phyloP scores from a whole-genome alignment of 1,140 invertebrate genomes.

The Pinna nobilis region DNA sequence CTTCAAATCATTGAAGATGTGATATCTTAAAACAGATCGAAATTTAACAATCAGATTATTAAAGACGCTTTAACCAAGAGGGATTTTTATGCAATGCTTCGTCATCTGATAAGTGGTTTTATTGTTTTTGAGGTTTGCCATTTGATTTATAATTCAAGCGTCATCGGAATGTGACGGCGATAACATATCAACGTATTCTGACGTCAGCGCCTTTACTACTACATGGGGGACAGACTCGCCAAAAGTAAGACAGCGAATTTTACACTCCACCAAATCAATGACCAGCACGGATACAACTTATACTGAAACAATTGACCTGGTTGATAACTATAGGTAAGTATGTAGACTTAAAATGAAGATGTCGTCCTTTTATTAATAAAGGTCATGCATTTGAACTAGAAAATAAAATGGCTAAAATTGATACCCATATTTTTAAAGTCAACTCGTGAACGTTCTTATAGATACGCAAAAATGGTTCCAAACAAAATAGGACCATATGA shows the following conservation, averaged over 20 bases:
- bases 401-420: too few relatives aligned
- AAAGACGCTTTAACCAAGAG: neutral
- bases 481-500: too few relatives aligned
- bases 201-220: conserved; percentile 44
- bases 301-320: conserved; percentile 17
- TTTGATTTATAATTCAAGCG: conserved; percentile 19
- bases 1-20: too few relatives aligned
- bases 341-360: too few relatives aligned
- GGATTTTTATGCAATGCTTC: neutral
- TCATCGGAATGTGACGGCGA: conserved; percentile 46
- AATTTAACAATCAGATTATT: neutral
- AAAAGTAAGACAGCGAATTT: conserved; percentile 10
- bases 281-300: conserved; percentile 25
- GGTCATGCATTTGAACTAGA: too few relatives aligned
- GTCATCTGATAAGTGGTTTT: neutral
- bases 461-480: too few relatives aligned
- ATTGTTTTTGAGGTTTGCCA: neutral
- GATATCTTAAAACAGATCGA: neutral
- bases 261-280: conserved; percentile 26
- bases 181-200: conserved; percentile 49
- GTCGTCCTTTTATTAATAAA: too few relatives aligned
- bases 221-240: conserved; percentile 46
- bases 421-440: too few relatives aligned
- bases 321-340: neutral
- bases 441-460: too few relatives aligned